phyloP scores from a whole-genome alignment of 2,113 vertebrate species.

The Mystacornis crossleyi region DNA sequence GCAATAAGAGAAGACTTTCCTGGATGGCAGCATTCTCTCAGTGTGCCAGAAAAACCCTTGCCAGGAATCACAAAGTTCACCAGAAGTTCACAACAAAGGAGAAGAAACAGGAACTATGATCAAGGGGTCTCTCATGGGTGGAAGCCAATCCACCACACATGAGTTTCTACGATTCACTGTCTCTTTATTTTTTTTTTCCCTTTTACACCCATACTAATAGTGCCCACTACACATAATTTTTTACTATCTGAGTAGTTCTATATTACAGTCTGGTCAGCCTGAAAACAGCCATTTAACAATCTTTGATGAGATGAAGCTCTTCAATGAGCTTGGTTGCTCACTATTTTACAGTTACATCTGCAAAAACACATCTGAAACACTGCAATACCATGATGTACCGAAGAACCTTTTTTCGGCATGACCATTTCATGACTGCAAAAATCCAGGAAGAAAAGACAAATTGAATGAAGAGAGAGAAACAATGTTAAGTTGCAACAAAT shows the following conservation, averaged over 20 bases:
- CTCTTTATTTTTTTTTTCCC: neutral
- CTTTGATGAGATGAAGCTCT: neutral
- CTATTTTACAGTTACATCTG: neutral
- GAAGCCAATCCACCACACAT: neutral
- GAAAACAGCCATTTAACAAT: neutral
- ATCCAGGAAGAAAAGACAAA: neutral
- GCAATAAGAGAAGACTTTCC: neutral
- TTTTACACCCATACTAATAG: neutral
- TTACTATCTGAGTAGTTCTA: neutral
- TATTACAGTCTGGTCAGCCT: neutral
- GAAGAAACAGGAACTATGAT: neutral
- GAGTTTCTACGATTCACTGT: neutral
- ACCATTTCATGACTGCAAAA: neutral
- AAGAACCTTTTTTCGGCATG: neutral
- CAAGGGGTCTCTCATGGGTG: neutral
- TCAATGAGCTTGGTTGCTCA: neutral
- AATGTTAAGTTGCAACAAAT: neutral
- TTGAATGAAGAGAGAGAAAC: neutral
- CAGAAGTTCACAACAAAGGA: neutral
- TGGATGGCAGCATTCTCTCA: neutral
- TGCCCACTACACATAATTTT: neutral
- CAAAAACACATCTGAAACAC: neutral
- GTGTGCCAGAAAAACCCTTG: neutral
- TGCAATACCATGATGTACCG: rapidly evolving
- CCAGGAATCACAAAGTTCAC: neutral